Evolutionary conservation across 2,888 invertebrate species (phyloP).

Genomic region (Ophioninae sp.): DNA sequence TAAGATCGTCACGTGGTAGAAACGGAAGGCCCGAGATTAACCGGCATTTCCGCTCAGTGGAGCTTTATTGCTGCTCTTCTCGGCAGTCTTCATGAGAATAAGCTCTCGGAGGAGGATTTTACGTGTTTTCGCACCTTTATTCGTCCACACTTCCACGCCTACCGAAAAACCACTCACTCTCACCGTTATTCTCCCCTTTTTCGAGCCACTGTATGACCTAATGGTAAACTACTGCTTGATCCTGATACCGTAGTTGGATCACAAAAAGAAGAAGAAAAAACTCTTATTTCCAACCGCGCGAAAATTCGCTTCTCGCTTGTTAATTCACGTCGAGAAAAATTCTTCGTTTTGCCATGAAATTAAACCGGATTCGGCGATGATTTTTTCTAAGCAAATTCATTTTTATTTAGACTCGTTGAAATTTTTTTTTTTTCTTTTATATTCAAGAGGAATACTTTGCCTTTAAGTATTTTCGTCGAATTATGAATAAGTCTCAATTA

Average conservation of each 20-base stretch:
- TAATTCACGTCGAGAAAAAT: too few relatives aligned
- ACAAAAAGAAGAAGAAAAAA: not conserved
- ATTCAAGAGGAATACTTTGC: too few relatives aligned
- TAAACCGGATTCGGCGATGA: too few relatives aligned
- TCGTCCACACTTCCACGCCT: not conserved
- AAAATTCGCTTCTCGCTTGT: too few relatives aligned
- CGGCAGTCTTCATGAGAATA: conserved; percentile 44
- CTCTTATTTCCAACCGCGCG: not conserved
- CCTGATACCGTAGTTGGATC: not conserved
- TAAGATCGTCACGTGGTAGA: conserved; percentile 58
- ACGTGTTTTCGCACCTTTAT: conserved; percentile 37
- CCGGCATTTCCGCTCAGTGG: conserved; percentile 41
- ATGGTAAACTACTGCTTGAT: conserved; percentile 46
- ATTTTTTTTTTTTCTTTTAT: too few relatives aligned
- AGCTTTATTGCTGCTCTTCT: conserved; percentile 26
- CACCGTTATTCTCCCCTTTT: conserved; percentile 6
- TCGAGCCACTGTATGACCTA: conserved; percentile 20
- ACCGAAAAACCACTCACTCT: not conserved
- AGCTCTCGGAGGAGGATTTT: conserved; percentile 44
- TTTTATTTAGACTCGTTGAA: too few relatives aligned
- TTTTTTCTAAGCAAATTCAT: too few relatives aligned
- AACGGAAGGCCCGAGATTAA: conserved; percentile 51
- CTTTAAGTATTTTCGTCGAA: too few relatives aligned
- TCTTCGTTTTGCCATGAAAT: too few relatives aligned
- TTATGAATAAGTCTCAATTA: too few relatives aligned